Percentiles rank a stretch among this genome's conserved stretches.
phyloP scores from a whole-genome alignment of 2,113 vertebrate genomes.

The Poeciliopsis occidentalis region DNA sequence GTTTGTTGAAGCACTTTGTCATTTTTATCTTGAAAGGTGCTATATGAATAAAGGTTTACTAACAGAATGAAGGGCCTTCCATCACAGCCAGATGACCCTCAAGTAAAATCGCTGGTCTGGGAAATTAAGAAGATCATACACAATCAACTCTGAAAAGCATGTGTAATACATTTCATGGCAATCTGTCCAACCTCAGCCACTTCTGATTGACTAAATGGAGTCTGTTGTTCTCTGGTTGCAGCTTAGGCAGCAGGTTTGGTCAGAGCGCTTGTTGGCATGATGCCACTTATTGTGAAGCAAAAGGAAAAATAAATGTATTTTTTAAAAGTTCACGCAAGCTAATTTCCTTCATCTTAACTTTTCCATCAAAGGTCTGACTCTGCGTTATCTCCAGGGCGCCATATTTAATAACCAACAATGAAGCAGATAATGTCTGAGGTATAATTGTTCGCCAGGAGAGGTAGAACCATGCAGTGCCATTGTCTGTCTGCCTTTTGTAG shows the following conservation, averaged over 20 bases:
- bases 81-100: no score
- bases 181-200: not conserved
- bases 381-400: conserved; percentile 56
- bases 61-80: no score
- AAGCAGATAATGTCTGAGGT: conserved; percentile 74
- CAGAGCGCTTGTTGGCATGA: not conserved
- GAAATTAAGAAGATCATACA: no score
- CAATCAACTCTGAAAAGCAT: not conserved
- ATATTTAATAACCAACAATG: conserved; percentile 75
- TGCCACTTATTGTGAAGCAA: not conserved
- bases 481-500: conserved; percentile 81
- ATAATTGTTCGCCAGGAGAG: conserved; percentile 77
- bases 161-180: not conserved
- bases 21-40: no score
- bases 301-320: not conserved
- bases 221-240: not conserved
- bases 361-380: conserved; percentile 72
- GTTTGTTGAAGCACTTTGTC: no score
- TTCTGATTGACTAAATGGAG: not conserved
- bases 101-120: no score
- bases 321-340: conserved; percentile 7
- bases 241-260: not conserved
- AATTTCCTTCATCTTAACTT: conserved; percentile 69
- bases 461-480: conserved; percentile 81
- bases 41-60: no score